Percentiles rank a stretch among this genome's conserved stretches.
These are phyloP conservation scores for Triplophysa siluroides DNA, from an alignment of 2,113 vertebrate species.

Conservation along the genomic window DNA sequence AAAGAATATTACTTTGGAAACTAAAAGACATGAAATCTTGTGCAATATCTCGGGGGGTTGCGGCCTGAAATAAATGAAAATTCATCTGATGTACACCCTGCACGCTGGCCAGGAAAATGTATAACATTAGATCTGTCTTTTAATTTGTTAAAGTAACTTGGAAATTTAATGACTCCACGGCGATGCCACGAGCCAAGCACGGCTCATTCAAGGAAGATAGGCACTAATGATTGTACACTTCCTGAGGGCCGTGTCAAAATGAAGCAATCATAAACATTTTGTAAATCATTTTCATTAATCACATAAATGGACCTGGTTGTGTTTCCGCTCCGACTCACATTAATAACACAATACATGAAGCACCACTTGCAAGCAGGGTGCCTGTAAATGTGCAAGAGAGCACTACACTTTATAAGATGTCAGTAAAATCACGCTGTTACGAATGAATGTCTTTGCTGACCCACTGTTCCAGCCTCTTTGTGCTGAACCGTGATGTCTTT, in stretches of 20 bases:
- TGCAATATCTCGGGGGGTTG: not conserved
- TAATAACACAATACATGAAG: constrained; percentile 6
- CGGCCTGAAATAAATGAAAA: constrained; percentile 16
- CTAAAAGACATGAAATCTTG: not conserved
- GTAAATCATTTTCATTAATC: constrained; percentile 39
- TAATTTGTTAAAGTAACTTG: constrained; percentile 37
- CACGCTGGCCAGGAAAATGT: not conserved
- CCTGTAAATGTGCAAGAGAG: constrained; percentile 21
- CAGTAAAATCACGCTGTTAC: constrained; percentile 15
- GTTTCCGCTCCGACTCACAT: not conserved
- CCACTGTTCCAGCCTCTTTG: constrained; percentile 2
- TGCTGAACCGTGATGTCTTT: constrained; percentile 35
- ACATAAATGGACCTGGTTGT: constrained; percentile 30
- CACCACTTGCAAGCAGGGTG: not conserved
- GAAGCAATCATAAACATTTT: constrained; percentile 27
- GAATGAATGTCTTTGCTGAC: constrained; percentile 11
- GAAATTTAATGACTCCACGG: constrained; percentile 10
- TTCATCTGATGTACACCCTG: not conserved
- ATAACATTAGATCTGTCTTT: constrained; percentile 12
- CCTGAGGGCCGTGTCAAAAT: constrained; percentile 15
- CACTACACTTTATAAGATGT: constrained; percentile 36
- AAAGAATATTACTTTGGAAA: constrained; percentile 28
- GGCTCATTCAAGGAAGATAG: not conserved
- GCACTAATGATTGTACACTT: constrained; percentile 24
- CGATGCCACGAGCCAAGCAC: not conserved